These are phyloP conservation scores for Stichopus chloronotus DNA, from an alignment of 35 echinoderm and acorn worm species.

Conservation along the genomic window DNA sequence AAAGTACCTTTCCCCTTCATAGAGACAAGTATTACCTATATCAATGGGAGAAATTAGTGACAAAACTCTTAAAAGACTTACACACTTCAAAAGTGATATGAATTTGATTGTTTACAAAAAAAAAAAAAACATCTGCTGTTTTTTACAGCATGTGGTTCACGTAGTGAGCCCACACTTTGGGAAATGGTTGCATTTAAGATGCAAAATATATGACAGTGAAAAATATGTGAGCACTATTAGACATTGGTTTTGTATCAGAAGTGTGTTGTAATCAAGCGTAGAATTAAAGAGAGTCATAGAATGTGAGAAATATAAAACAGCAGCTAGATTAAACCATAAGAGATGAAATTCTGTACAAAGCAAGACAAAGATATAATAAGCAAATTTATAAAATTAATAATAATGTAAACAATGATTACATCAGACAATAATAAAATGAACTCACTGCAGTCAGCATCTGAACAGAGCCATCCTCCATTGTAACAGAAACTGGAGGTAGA, in stretches of 20 bases:
- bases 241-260: no score
- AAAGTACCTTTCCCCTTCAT: slow-evolving; percentile 9
- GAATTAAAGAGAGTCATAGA: no score
- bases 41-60: neutral
- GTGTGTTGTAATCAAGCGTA: no score
- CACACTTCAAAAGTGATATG: neutral
- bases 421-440: neutral
- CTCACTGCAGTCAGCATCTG: slow-evolving; percentile 34
- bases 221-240: no score
- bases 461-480: slow-evolving; percentile 14
- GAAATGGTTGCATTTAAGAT: no score
- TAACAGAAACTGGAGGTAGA: slow-evolving; percentile 9
- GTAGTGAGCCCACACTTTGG: no score
- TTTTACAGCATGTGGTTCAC: no score
- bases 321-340: no score
- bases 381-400: neutral
- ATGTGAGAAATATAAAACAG: no score
- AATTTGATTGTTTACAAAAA: neutral
- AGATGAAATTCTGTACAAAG: no score
- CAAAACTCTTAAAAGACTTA: neutral
- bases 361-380: no score
- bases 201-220: no score
- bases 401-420: neutral
- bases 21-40: slow-evolving; percentile 14
- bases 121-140: neutral